Percentiles rank a stretch among this genome's conserved stretches.
phyloP scores from a whole-genome alignment of 2,113 vertebrate genomes.

The Scomber japonicus region DNA sequence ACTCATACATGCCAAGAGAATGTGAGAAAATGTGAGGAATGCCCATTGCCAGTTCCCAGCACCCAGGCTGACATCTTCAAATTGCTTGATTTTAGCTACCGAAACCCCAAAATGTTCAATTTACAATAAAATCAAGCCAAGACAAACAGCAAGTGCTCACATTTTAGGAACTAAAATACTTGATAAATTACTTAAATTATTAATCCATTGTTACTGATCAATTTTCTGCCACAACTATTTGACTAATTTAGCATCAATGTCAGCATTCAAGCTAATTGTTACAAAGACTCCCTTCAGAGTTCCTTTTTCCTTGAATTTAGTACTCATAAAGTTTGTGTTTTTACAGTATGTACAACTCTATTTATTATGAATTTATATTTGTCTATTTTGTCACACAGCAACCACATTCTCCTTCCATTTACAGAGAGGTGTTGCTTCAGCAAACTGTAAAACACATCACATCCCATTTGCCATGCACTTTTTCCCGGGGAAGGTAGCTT shows the following conservation, averaged over 20 bases:
- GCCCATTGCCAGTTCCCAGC: too few species aligned
- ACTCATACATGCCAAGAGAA: too few species aligned
- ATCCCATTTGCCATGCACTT: not conserved
- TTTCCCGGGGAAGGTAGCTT: not conserved
- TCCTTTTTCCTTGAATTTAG: not conserved
- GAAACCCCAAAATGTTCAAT: too few species aligned
- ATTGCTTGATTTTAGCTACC: too few species aligned
- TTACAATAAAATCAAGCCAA: too few species aligned
- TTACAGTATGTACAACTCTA: not conserved
- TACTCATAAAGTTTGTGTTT: not conserved
- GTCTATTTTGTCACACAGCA: not conserved
- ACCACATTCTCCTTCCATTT: not conserved
- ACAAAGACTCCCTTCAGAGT: not conserved
- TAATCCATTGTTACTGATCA: too few species aligned
- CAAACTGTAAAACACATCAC: slow-evolving; percentile 2
- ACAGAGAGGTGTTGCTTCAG: not conserved
- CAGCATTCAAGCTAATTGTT: not conserved
- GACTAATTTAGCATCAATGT: not conserved
- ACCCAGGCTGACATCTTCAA: too few species aligned
- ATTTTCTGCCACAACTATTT: too few species aligned
- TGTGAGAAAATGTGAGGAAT: too few species aligned
- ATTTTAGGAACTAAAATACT: too few species aligned
- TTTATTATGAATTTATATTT: not conserved
- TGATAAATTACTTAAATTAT: too few species aligned
- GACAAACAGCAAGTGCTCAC: too few species aligned